Evolutionary conservation across 2,797 vertebrate genomes (phyloP).

Genomic region (Chrysolophus pictus): DNA sequence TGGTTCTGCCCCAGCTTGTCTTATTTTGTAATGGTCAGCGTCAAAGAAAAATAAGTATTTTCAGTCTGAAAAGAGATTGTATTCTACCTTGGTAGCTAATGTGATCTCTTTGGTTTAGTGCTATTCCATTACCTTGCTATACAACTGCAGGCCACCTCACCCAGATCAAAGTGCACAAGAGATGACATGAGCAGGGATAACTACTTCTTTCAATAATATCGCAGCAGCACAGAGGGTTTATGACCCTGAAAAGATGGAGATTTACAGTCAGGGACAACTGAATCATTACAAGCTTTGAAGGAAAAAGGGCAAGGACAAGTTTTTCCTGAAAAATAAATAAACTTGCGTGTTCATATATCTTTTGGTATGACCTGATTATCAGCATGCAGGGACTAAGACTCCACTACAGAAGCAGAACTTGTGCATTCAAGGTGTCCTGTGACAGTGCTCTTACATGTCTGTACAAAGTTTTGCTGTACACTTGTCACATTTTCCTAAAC

Average conservation of each 20-base stretch:
- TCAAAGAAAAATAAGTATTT: background rate
- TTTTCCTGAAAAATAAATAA: constrained; percentile 7
- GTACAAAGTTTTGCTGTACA: background rate
- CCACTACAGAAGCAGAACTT: background rate
- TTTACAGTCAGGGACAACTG: constrained; percentile 1
- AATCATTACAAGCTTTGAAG: constrained; percentile 10
- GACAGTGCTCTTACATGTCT: background rate
- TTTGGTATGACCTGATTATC: background rate
- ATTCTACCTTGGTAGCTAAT: background rate
- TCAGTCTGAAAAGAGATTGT: background rate
- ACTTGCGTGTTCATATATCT: background rate
- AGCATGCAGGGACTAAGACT: background rate
- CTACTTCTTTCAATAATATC: constrained; percentile 16
- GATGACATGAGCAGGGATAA: background rate
- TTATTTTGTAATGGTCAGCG: background rate
- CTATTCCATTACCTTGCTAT: background rate
- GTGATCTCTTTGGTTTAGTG: background rate
- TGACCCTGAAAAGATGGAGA: constrained; percentile 37
- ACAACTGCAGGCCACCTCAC: background rate
- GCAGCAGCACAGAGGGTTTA: background rate
- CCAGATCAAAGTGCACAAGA: background rate
- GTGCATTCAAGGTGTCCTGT: background rate
- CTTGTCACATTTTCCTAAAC: background rate
- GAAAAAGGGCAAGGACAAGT: background rate
- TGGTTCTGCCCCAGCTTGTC: background rate